A percentile compares a stretch with the other conserved stretches of the same genome.
Conservation (phyloP, 2,113 vertebrate genomes). For the Peromyscus polionotus region DNA sequence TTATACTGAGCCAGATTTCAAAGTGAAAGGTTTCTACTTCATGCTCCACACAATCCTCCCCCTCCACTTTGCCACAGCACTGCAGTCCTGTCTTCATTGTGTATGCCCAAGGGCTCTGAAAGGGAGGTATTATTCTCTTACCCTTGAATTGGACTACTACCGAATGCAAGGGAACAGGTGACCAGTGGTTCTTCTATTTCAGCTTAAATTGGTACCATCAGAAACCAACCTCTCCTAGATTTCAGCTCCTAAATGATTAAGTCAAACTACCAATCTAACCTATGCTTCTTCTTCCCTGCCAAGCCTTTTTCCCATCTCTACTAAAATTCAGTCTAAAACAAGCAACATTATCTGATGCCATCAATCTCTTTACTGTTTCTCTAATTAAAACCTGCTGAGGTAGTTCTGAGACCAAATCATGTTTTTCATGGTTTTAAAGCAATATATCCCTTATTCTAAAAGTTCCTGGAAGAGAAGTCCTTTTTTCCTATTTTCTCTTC, state of each 20-base stretch:
- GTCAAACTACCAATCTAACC: neutral
- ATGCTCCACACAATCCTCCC: neutral
- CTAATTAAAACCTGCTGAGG: constrained; percentile 9
- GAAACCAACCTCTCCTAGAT: neutral
- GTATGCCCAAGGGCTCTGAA: neutral
- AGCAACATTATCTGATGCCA: neutral
- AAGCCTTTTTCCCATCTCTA: neutral
- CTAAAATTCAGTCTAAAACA: neutral
- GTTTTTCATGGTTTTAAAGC: neutral
- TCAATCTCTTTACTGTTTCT: constrained; percentile 1
- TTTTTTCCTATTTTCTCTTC: constrained; percentile 4
- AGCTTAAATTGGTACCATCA: neutral
- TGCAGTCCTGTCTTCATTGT: neutral
- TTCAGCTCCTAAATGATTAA: neutral
- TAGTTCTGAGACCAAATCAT: neutral
- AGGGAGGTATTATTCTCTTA: neutral
- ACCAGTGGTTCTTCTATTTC: neutral
- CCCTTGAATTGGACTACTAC: neutral
- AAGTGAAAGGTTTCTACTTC: neutral
- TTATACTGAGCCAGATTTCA: neutral
- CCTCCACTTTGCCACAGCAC: neutral
- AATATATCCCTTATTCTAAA: neutral
- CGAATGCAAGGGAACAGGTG: neutral
- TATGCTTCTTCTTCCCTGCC: neutral
- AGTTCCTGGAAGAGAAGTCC: neutral